Percentiles rank a stretch among this genome's conserved stretches.
These are phyloP conservation scores for Gnathonemus longibarbis DNA, from an alignment of 2,113 vertebrate species.

Conservation along the genomic window DNA sequence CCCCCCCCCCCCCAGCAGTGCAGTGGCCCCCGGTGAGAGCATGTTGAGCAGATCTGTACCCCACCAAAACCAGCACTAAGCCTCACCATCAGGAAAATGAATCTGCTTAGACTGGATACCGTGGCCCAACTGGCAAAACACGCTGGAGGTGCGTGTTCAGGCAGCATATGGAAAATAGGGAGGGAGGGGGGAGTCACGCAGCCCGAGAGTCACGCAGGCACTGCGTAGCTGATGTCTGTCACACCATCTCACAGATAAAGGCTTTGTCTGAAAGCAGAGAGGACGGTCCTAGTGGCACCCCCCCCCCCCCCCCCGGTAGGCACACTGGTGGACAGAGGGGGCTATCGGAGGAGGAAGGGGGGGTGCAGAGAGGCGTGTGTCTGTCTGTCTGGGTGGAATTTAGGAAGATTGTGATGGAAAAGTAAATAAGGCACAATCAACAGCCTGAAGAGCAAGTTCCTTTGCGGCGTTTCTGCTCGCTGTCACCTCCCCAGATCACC, in stretches of 20 bases:
- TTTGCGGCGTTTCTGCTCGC: background rate
- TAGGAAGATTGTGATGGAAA: background rate
- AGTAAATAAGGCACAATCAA: background rate
- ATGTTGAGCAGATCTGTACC: background rate
- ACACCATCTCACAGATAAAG: background rate
- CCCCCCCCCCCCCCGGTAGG: slow-evolving; percentile 7
- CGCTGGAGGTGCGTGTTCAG: background rate
- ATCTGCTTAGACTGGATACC: background rate
- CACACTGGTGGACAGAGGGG: slow-evolving; percentile 41
- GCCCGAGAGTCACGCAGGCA: background rate
- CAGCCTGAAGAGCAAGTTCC: background rate
- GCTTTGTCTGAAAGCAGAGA: slow-evolving; percentile 2
- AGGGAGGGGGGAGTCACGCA: too few species aligned
- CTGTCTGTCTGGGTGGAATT: background rate
- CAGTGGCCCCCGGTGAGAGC: background rate
- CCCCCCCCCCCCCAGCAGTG: background rate
- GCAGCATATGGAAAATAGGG: background rate
- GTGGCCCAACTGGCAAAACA: background rate
- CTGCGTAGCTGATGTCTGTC: background rate
- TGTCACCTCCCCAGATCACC: background rate
- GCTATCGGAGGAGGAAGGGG: slow-evolving; percentile 24
- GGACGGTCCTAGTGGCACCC: slow-evolving; percentile 16
- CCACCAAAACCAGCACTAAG: background rate
- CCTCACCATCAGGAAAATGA: background rate
- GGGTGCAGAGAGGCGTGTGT: background rate